Base-by-base conservation (phyloP, 2,797 vertebrate genomes). In the Crax fasciolata region DNA sequence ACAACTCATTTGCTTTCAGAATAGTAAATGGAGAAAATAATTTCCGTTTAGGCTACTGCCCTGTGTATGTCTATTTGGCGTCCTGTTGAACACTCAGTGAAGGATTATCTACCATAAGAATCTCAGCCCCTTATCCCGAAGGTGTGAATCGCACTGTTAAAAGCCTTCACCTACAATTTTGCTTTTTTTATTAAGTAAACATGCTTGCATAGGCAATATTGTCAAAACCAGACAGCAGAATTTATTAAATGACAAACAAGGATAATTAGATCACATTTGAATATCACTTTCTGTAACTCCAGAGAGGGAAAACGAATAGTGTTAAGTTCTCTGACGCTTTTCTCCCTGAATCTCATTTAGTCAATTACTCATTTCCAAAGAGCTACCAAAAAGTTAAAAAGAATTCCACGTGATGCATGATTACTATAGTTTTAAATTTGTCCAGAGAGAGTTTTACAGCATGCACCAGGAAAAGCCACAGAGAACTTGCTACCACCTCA, bases 1-100 rank as follows among this genome's bases (percentile, higher is more conserved):
- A 87, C 61, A 92, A 91, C 62, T 89, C 10, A 76, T 92, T 94
- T 91, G 58, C 71, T 87, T 94, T 81, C 59, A 93, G 84, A 91
- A 73, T 43, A 86, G 28, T 44, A 89, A 94, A 85, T 14, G 7
- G 13, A 92, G 38, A 90, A 93, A 72, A 65, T 84, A 28, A 92
- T 86, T 92, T 93, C 66, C 73, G 80, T 93, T 82, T 57, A 89
- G 39, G 55, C 58, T 65, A 68, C 43, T 55, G 49, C 48, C 38
- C 43, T 65, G 21, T 46, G 21, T 46, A 41, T 66, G 51, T 28
- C 68, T 96, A 21, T 75, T 94, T 79, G 46, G 84, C 51, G 82
- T 58, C 67, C 84, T 78, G 51, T 87, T 72, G 74, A 93, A 85
- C 61, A 68, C 12, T 13, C 58, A 71, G 32, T 39, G 44, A 91